phyloP scores from a whole-genome alignment of 2,113 vertebrate genomes.

The Plotosus lineatus region DNA sequence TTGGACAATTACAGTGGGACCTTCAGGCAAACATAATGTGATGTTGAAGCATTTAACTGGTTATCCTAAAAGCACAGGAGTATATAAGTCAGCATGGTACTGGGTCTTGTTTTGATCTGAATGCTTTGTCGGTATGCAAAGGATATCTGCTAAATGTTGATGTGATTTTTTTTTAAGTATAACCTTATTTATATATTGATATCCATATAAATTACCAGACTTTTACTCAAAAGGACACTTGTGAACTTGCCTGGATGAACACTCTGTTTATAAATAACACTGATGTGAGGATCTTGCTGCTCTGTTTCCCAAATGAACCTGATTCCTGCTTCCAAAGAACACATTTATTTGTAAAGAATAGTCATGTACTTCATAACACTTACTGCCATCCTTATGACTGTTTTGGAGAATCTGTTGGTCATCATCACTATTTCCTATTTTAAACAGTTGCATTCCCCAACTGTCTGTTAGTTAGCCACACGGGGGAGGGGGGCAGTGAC shows the following conservation, averaged over 20 bases:
- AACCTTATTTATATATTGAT: background rate
- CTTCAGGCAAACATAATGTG: background rate
- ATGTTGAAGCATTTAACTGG: constrained; percentile 9
- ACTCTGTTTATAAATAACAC: constrained; percentile 36
- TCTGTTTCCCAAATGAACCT: constrained; percentile 37
- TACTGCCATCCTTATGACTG: constrained; percentile 63
- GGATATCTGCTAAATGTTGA: background rate
- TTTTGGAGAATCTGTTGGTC: constrained; percentile 60
- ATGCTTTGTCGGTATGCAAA: background rate
- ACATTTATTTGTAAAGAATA: background rate
- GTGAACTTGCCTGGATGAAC: constrained; percentile 9
- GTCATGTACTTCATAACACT: constrained; percentile 58
- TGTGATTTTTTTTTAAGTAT: background rate
- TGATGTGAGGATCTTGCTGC: constrained; percentile 24
- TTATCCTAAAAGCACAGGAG: background rate
- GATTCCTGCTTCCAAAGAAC: constrained; percentile 1
- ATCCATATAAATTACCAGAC: background rate
- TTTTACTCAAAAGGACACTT: background rate
- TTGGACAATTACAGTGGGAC: background rate
- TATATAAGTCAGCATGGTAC: constrained; percentile 4
- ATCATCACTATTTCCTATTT: constrained; percentile 61
- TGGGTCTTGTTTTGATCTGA: background rate
- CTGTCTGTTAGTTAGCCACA: too few species aligned
- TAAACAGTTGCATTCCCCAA: constrained; percentile 61
- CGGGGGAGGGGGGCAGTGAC: too few species aligned